Evolutionary conservation across 1,140 invertebrate genomes (phyloP).

Genomic region (Drosophila seguyi): DNA sequence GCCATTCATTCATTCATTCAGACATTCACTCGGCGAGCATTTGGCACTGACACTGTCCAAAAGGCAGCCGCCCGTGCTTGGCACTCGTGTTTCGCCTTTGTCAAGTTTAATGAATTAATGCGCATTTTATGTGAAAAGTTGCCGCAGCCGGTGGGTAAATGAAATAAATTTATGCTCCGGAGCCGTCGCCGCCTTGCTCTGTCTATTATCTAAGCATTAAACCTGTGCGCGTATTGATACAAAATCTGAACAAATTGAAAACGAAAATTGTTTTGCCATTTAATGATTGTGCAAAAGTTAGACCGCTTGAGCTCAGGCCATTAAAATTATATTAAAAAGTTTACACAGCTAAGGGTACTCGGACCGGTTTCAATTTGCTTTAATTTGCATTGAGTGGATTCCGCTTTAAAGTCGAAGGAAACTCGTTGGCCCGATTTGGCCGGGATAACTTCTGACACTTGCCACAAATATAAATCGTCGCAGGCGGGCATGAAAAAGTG

Average conservation of each 20-base stretch:
- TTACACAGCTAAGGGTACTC: conserved; percentile 51
- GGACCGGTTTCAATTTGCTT: conserved; percentile 21
- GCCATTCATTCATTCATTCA: conserved; percentile 16
- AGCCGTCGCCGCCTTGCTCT: conserved; percentile 18
- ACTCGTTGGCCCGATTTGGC: not conserved
- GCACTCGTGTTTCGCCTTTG: conserved; percentile 75
- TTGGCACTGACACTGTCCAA: conserved; percentile 64
- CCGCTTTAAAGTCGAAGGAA: conserved; percentile 36
- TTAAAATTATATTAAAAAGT: conserved; percentile 80
- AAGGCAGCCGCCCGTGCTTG: conserved; percentile 59
- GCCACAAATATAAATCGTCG: conserved; percentile 75
- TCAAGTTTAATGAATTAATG: conserved; percentile 84
- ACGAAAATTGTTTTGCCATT: conserved; percentile 61
- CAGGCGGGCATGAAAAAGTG: conserved; percentile 76
- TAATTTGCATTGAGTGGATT: conserved; percentile 66
- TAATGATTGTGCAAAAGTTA: conserved; percentile 60
- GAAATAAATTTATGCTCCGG: conserved; percentile 74
- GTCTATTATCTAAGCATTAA: conserved; percentile 80
- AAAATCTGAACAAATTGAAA: conserved; percentile 78
- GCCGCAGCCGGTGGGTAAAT: conserved; percentile 67
- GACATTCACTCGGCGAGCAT: conserved; percentile 28
- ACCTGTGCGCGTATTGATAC: conserved; percentile 65
- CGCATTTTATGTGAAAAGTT: conserved; percentile 82
- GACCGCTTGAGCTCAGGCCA: conserved; percentile 21
- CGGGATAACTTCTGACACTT: conserved; percentile 69